A percentile compares a stretch with the other conserved stretches of the same genome.
phyloP scores from a whole-genome alignment of 2,888 invertebrate genomes.

The Hyposoter dolosus region DNA sequence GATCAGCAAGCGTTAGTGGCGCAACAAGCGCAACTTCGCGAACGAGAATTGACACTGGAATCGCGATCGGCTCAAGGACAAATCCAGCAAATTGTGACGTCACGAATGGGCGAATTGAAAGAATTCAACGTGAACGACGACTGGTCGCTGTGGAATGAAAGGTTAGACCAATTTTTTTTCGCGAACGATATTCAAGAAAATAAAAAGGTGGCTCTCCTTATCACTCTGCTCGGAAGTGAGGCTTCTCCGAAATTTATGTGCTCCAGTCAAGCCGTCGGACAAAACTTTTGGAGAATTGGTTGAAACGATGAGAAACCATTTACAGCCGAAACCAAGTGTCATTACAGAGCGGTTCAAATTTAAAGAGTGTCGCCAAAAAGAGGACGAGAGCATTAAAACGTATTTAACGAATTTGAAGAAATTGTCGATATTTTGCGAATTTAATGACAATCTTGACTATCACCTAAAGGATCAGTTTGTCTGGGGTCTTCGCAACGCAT shows the following conservation, averaged over 20 bases:
- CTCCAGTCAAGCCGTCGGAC: conserved; percentile 44
- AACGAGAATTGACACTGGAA: background rate
- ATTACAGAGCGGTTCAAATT: conserved; percentile 9
- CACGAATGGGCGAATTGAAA: conserved; percentile 39
- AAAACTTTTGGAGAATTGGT: conserved; percentile 53
- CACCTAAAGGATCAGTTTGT: conserved; percentile 59
- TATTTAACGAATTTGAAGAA: conserved; percentile 62
- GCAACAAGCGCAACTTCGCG: conserved; percentile 8
- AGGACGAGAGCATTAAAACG: conserved; percentile 45
- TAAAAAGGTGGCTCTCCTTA: conserved; percentile 44
- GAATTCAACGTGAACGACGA: conserved; percentile 33
- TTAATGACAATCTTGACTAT: conserved; percentile 47
- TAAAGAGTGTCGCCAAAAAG: conserved; percentile 30
- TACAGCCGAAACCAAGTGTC: conserved; percentile 33
- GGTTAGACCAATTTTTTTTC: conserved; percentile 56
- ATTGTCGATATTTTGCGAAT: conserved; percentile 58
- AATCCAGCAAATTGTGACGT: conserved; percentile 2
- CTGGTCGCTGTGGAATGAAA: conserved; percentile 39
- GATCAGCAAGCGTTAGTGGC: conserved; percentile 16
- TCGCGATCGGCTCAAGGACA: background rate
- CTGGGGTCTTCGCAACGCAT: conserved; percentile 56
- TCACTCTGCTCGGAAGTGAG: conserved; percentile 39
- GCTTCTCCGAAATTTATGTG: conserved; percentile 59
- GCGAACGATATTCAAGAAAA: conserved; percentile 35
- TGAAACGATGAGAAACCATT: conserved; percentile 60